Conservation (phyloP, 2,797 vertebrate species). For the Erithacus rubecula region DNA sequence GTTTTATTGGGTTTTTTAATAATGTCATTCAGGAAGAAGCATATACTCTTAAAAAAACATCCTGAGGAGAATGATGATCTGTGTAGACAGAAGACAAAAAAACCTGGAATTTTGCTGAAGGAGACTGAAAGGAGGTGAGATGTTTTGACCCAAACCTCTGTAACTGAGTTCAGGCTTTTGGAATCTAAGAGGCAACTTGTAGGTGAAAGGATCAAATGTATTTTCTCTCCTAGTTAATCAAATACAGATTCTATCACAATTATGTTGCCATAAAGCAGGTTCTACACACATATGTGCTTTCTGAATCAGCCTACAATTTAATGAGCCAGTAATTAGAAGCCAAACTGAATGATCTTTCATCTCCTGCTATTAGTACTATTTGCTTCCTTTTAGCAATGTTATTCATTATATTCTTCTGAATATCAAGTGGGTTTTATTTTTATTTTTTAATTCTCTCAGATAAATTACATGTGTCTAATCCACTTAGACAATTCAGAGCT, state of each 20-base stretch:
- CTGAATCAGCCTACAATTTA: neutral
- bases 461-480: slow-evolving; percentile 39
- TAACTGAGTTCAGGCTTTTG: neutral
- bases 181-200: neutral
- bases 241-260: neutral
- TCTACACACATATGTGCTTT: neutral
- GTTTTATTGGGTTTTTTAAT: neutral
- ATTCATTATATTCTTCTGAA: slow-evolving; percentile 40
- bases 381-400: slow-evolving; percentile 5
- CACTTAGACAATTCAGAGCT: slow-evolving; percentile 36
- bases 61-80: neutral
- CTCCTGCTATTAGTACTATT: neutral
- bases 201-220: neutral
- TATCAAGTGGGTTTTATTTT: slow-evolving; percentile 27
- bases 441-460: slow-evolving; percentile 31
- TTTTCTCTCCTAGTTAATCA: neutral
- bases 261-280: neutral
- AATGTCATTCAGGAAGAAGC: neutral
- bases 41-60: neutral
- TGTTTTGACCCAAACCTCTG: neutral
- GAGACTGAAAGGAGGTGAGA: neutral
- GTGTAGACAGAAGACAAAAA: neutral
- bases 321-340: slow-evolving; percentile 2
- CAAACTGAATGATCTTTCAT: slow-evolving; percentile 5
- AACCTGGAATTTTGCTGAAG: neutral